Evolutionary conservation across 2,113 vertebrate genomes (phyloP).

Genomic region (Triplophysa rosa): DNA sequence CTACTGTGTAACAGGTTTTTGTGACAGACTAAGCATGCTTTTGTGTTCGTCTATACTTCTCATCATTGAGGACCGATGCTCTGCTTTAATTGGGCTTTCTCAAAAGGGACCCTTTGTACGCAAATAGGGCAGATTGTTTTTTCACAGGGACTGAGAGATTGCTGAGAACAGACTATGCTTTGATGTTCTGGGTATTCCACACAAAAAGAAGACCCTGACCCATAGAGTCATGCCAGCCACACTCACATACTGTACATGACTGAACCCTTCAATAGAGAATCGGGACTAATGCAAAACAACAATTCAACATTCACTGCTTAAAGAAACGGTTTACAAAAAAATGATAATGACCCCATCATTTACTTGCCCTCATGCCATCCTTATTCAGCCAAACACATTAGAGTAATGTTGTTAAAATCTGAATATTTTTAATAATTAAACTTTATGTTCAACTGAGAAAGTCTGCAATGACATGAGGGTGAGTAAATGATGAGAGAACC

Average conservation of each 20-base stretch:
- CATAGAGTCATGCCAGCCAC: conserved; percentile 32
- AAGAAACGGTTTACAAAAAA: background rate
- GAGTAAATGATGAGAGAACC: no score
- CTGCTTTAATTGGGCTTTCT: conserved; percentile 68
- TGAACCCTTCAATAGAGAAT: conserved; percentile 42
- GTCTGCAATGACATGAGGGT: no score
- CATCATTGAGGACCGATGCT: conserved; percentile 50
- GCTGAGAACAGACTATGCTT: conserved; percentile 36
- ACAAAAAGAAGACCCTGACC: conserved; percentile 9
- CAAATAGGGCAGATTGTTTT: conserved; percentile 66
- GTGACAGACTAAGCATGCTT: conserved; percentile 47
- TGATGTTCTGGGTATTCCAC: conserved; percentile 38
- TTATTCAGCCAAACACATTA: no score
- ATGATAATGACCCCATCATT: no score
- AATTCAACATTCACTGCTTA: background rate
- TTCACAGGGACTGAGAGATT: conserved; percentile 54
- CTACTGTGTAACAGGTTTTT: conserved; percentile 43
- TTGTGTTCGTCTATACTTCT: conserved; percentile 55
- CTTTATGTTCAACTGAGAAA: no score
- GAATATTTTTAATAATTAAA: no score
- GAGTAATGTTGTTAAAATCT: no score
- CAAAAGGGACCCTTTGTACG: conserved; percentile 71
- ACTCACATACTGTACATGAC: conserved; percentile 11
- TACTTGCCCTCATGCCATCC: no score
- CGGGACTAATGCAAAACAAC: background rate